Base-by-base conservation (phyloP, 2,113 vertebrate genomes). In the Myrmophylax atrothorax region DNA sequence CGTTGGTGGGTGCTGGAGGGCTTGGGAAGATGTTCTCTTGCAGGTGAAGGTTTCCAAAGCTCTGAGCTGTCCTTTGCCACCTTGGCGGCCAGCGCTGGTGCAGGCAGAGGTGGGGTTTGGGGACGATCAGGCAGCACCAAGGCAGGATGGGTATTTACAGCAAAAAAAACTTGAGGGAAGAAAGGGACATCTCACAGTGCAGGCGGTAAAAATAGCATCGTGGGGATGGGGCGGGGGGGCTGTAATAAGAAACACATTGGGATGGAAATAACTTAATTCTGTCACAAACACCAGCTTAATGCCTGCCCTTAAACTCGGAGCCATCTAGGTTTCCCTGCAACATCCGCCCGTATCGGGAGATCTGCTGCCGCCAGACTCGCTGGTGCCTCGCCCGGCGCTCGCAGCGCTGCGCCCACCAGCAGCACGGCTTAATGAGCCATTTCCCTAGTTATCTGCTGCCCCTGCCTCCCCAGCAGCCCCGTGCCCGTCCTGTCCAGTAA, bases 401-500 rank as follows among this genome's bases (percentile, higher is more conserved):
- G 92, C 92, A 70, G 81, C 19, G 24, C 88, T 81, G 26, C 60
- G 92, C 84, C 91, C 63, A 93, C 84, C 91, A 68, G 95, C 97
- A 97, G 87, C 93, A 92, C 89, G 74, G 83, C 97, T 97, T 98
- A 98, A 98, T 97, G 97, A 98, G 97, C 97, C 92, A 42, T 91
- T 97, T 92, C 80, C 79, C 96, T 97, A 95, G 97, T 97, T 97
- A 96, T 97, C 97, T 97, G 53, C 94, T 97, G 96, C 97, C 94
- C 60, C 97, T 76, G 72, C 73, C 97, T 97, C 96, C 96, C 97
- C 97, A 90, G 95, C 97, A 96, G 85, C 70, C 46, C 96, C 84
- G 78, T 88, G 93, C 96, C 97, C 95, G 91, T 84, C 96, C 97
- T 98, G 97, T 93, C 98, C 98, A 97, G 97, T 95, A 98, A 98